phyloP scores from a whole-genome alignment of 2,797 vertebrate species.

The Sebastolobus altivelis region DNA sequence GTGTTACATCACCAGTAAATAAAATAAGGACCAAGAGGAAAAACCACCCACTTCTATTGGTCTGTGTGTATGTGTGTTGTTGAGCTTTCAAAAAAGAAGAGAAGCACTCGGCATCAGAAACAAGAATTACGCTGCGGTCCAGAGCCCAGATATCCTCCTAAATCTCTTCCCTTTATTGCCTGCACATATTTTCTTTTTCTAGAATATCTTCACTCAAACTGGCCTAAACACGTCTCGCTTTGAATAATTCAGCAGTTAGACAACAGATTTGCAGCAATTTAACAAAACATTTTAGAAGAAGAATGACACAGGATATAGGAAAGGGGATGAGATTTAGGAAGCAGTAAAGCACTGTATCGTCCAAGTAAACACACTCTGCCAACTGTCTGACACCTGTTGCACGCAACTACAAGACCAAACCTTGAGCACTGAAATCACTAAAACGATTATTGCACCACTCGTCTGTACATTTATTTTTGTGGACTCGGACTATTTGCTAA shows the following conservation, averaged over 20 bases:
- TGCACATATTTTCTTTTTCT: constrained; percentile 26
- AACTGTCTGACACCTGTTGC: neutral
- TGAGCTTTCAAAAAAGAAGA: neutral
- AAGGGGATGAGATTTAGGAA: neutral
- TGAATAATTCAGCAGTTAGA: constrained; percentile 73
- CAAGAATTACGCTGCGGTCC: constrained; percentile 11
- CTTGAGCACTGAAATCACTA: neutral
- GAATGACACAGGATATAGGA: neutral
- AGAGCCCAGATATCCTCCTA: constrained; percentile 9
- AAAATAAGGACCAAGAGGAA: constrained; percentile 48
- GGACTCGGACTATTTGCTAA: neutral
- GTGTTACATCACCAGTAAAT: constrained; percentile 60
- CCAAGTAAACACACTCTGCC: neutral
- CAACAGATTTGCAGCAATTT: constrained; percentile 42
- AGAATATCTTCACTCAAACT: constrained; percentile 44
- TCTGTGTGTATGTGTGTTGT: neutral
- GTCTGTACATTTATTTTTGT: neutral
- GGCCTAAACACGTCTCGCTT: constrained; percentile 32
- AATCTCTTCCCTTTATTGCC: constrained; percentile 36
- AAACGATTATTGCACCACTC: neutral
- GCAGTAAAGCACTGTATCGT: neutral
- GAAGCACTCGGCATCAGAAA: neutral
- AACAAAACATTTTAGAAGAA: constrained; percentile 11
- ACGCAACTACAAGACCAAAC: neutral
- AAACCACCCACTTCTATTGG: constrained; percentile 18